These are phyloP conservation scores for Ceratoteleas bidentatus DNA, from an alignment of 1,140 invertebrate genomes.

Conservation along the genomic window DNA sequence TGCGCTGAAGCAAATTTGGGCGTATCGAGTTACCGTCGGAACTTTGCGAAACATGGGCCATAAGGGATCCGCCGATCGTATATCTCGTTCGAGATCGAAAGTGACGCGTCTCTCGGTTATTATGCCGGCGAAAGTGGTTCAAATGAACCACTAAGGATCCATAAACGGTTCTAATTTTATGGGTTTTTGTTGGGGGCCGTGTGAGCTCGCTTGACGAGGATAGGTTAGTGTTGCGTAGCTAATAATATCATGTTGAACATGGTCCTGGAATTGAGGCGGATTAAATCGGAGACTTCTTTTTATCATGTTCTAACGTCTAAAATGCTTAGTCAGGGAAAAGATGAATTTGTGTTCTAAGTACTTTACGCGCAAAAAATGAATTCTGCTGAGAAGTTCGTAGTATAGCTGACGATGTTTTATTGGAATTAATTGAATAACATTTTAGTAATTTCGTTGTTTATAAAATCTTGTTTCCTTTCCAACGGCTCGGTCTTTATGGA, in stretches of 20 bases:
- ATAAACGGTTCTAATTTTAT: constrained; percentile 52
- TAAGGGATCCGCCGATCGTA: constrained; percentile 33
- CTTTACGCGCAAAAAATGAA: too few relatives aligned
- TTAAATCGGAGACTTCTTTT: constrained; percentile 24
- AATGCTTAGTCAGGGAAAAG: too few relatives aligned
- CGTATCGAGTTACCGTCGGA: constrained; percentile 51
- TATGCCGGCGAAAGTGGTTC: constrained; percentile 46
- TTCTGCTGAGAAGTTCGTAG: too few relatives aligned
- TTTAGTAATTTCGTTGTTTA: too few relatives aligned
- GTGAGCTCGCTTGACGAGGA: constrained; percentile 15
- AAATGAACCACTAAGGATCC: too few relatives aligned
- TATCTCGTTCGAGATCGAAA: constrained; percentile 38
- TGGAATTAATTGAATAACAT: too few relatives aligned
- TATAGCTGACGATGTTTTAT: too few relatives aligned
- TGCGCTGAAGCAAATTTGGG: constrained; percentile 46
- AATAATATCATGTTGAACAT: constrained; percentile 48
- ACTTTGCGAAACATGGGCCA: constrained; percentile 30
- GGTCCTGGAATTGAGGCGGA: constrained; percentile 17
- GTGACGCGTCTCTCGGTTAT: constrained; percentile 32
- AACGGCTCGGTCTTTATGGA: too few relatives aligned
- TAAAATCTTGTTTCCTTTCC: too few relatives aligned
- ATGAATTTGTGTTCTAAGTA: too few relatives aligned
- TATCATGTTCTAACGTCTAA: constrained; percentile 5
- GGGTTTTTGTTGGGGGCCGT: constrained; percentile 29
- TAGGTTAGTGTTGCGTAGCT: constrained; percentile 51